Evolutionary conservation across 2,113 vertebrate species (phyloP).

Genomic region (Cottus gobio): DNA sequence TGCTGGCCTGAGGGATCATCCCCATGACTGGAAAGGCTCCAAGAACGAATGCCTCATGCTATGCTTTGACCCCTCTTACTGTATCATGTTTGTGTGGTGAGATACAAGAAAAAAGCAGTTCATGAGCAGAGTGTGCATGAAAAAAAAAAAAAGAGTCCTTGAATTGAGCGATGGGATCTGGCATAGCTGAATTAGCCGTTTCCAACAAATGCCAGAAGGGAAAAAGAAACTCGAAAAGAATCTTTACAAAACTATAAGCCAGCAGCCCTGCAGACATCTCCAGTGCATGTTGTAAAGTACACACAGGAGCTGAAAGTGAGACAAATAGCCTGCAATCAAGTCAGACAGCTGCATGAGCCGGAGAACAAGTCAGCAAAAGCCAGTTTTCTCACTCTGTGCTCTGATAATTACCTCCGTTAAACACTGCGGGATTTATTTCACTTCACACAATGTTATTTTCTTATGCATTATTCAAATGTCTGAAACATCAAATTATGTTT

Average conservation of each 20-base stretch:
- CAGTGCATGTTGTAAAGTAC: not conserved
- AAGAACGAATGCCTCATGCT: not conserved
- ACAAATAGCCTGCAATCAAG: slow-evolving; percentile 29
- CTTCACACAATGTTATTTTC: not conserved
- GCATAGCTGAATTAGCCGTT: not conserved
- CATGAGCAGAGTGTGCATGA: not conserved
- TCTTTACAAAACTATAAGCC: not conserved
- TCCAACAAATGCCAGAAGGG: not conserved
- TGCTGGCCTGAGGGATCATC: slow-evolving; percentile 15
- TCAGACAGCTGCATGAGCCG: slow-evolving; percentile 15
- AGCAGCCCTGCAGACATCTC: slow-evolving; percentile 22
- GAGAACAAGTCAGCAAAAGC: not conserved
- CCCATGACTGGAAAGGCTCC: slow-evolving; percentile 17
- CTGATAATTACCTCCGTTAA: not conserved
- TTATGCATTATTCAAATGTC: not conserved
- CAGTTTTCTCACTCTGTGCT: not conserved
- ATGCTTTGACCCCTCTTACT: not conserved
- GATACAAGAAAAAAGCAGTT: not conserved
- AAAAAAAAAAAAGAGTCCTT: not conserved
- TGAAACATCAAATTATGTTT: too few relatives aligned
- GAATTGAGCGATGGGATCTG: not conserved
- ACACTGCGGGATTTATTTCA: not conserved
- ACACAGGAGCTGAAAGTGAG: not conserved
- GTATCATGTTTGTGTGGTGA: not conserved
- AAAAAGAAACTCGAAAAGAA: not conserved